These are phyloP conservation scores for Neomorphus geoffroyi DNA, from an alignment of 2,797 vertebrate genomes.

Conservation along the genomic window DNA sequence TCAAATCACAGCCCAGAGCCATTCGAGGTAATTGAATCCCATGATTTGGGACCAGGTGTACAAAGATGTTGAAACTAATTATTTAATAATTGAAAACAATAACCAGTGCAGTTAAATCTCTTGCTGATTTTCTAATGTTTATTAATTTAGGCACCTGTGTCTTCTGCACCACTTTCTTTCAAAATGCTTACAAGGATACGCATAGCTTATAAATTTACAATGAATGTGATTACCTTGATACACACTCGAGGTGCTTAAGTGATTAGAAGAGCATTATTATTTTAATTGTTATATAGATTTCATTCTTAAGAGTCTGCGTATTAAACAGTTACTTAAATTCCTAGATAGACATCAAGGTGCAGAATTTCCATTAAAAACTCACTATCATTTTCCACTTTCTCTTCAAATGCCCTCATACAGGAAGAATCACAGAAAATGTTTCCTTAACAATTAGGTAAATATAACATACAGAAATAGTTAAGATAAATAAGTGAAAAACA, in stretches of 20 bases:
- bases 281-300: constrained; percentile 74
- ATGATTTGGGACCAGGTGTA: constrained; percentile 78
- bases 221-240: constrained; percentile 71
- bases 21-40: constrained; percentile 65
- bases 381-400: neutral
- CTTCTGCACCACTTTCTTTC: constrained; percentile 73
- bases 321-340: constrained; percentile 68
- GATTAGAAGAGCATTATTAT: constrained; percentile 74
- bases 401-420: neutral
- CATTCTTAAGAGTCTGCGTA: constrained; percentile 64
- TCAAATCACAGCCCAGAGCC: constrained; percentile 62
- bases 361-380: constrained; percentile 57
- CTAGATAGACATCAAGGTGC: constrained; percentile 51
- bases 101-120: constrained; percentile 79
- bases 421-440: neutral
- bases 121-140: constrained; percentile 83
- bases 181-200: constrained; percentile 69
- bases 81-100: constrained; percentile 86
- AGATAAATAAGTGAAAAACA: neutral
- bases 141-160: constrained; percentile 84
- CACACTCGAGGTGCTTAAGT: constrained; percentile 64
- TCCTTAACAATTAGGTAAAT: neutral
- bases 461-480: neutral
- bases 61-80: constrained; percentile 79
- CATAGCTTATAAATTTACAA: constrained; percentile 72